Base-by-base conservation (phyloP, 1,140 invertebrate species). In the Plutomurus gul region DNA sequence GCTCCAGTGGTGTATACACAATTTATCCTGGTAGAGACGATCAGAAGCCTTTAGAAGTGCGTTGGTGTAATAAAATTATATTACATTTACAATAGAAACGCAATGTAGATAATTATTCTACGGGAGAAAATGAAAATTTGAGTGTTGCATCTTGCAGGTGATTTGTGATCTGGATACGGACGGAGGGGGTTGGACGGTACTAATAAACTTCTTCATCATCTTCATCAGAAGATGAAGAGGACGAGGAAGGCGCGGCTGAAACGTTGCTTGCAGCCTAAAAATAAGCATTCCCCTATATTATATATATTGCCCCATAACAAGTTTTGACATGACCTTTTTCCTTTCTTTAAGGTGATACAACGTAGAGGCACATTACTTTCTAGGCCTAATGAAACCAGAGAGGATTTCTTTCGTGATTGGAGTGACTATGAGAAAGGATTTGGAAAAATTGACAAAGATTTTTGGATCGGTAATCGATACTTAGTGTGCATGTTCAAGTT, bases 341-440 rank as follows among this genome's bases (percentile, higher is more conserved):
- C n/a, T n/a, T n/a, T n/a, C n/a, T n/a, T n/a, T n/a, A n/a, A n/a
- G n/a, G n/a, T 86, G 65, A 82, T 80, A 22, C 79, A 80, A 51
- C 18, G 75, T 7, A 13, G 75, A 39, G 75, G 75, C 1, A n/a
- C 40, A 43, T 25, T 20, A 8, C 13, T 37, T 4, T 3, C 18
- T 1, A 36, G 36, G 20, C 0, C 1, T 0, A 13, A 74, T 10
- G 72, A 74, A 27, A 1, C 13, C 0, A 87, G 89, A 4, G 87
- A 90, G 80, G 90, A 90, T 80, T 92, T 92, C 82, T 89, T 88
- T 78, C 88, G 89, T 76, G 86, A 87, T 49, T 92, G 91, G 88
- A 77, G 90, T 88, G 91, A 92, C 40, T 92, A 92, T 82, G 90
- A 89, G 77, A 85, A 89, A 75, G 91, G 91, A n/a, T 92, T 92